Evolutionary conservation across 2,888 invertebrate species (phyloP).

Genomic region (Erebia aethiops): DNA sequence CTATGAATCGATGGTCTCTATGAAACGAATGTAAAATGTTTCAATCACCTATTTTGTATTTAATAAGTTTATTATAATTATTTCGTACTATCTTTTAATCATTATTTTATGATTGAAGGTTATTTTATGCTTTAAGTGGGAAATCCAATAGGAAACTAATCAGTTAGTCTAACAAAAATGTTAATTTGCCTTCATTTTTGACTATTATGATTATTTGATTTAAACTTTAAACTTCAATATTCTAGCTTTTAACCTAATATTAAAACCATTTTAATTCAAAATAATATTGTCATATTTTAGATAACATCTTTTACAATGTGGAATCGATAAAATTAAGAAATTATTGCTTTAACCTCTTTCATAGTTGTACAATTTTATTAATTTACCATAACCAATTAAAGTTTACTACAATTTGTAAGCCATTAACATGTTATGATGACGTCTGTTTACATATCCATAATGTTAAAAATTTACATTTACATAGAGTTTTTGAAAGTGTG

Average conservation of each 20-base stretch:
- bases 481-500: constrained; percentile 26
- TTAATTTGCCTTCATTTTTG: neutral
- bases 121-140: neutral
- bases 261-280: too few species aligned
- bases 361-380: constrained; percentile 1
- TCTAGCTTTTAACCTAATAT: too few species aligned
- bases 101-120: too few species aligned
- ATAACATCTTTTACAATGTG: neutral
- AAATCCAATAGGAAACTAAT: neutral
- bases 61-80: too few species aligned
- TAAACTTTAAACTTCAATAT: too few species aligned
- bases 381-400: neutral
- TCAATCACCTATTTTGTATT: too few species aligned
- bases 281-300: neutral
- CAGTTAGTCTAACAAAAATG: neutral
- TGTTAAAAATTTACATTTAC: constrained; percentile 14
- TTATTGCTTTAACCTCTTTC: constrained; percentile 1
- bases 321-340: neutral
- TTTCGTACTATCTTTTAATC: neutral
- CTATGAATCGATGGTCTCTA: too few species aligned
- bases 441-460: constrained; percentile 16
- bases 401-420: constrained; percentile 8
- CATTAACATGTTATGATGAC: constrained; percentile 15
- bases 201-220: neutral
- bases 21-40: too few species aligned